A percentile compares a stretch with the other conserved stretches of the same genome.
phyloP scores from a whole-genome alignment of 2,888 invertebrate genomes.

The Pinctada fucata region DNA sequence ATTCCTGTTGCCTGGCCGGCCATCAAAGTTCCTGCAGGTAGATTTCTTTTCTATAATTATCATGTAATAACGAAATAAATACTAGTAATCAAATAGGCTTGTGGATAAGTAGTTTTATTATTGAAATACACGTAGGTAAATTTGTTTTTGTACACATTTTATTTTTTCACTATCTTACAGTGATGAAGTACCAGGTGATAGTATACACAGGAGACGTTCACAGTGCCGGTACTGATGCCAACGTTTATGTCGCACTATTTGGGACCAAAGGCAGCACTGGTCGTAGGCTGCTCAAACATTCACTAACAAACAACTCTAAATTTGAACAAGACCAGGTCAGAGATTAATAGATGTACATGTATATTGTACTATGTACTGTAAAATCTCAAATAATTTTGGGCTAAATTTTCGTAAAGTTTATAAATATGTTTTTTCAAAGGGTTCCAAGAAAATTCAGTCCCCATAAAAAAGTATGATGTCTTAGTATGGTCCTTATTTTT shows the following conservation, averaged over 20 bases:
- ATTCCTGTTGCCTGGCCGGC: slow-evolving; percentile 69
- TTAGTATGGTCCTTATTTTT: too few relatives aligned
- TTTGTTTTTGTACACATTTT: background rate
- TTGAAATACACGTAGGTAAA: background rate
- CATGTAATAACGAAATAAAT: too few relatives aligned
- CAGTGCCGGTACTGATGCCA: slow-evolving; percentile 43
- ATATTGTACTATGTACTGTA: background rate
- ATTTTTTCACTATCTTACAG: slow-evolving; percentile 40
- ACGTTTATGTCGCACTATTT: slow-evolving; percentile 56
- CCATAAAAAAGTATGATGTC: too few relatives aligned
- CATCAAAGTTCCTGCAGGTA: slow-evolving; percentile 59
- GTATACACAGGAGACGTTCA: slow-evolving; percentile 53
- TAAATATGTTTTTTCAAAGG: too few relatives aligned
- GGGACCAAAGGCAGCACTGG: slow-evolving; percentile 63
- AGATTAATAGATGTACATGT: background rate
- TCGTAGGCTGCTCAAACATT: slow-evolving; percentile 58
- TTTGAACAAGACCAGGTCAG: slow-evolving; percentile 59
- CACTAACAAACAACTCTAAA: slow-evolving; percentile 46
- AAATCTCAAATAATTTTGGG: background rate
- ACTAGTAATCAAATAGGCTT: background rate
- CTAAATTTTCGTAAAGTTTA: background rate
- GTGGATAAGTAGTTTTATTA: background rate
- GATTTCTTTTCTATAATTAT: background rate
- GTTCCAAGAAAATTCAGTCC: too few relatives aligned
- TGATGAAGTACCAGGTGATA: slow-evolving; percentile 57